phyloP scores from a whole-genome alignment of 2,888 invertebrate species.

The Nesidiocoris tenuis region DNA sequence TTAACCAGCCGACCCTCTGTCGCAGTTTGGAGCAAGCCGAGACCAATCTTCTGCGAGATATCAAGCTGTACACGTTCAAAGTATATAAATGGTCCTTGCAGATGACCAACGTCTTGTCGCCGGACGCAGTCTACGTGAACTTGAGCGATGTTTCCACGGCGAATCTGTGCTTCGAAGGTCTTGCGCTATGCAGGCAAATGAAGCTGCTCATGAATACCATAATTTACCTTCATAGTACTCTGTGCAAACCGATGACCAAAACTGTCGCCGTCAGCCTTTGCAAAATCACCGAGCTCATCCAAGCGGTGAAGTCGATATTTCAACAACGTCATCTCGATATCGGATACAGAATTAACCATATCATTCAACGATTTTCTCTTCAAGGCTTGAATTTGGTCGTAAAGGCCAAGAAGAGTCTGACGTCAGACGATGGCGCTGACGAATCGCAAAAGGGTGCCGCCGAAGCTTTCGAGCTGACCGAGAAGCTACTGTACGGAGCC shows the following conservation, averaged over 20 bases:
- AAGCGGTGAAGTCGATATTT: slow-evolving; percentile 71
- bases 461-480: slow-evolving; percentile 73
- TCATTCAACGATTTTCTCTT: slow-evolving; percentile 76
- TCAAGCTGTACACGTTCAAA: slow-evolving; percentile 25
- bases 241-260: slow-evolving; percentile 76
- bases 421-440: slow-evolving; percentile 62
- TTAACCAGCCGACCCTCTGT: slow-evolving; percentile 58
- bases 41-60: slow-evolving; percentile 61
- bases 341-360: slow-evolving; percentile 70
- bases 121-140: slow-evolving; percentile 57
- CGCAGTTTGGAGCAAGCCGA: slow-evolving; percentile 61
- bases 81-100: slow-evolving; percentile 63
- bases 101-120: slow-evolving; percentile 59
- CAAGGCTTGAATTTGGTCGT: slow-evolving; percentile 68
- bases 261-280: slow-evolving; percentile 72
- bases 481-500: slow-evolving; percentile 65
- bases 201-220: slow-evolving; percentile 62
- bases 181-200: slow-evolving; percentile 68
- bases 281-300: slow-evolving; percentile 76
- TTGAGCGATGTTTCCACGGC: slow-evolving; percentile 60
- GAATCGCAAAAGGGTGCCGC: slow-evolving; percentile 68
- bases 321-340: slow-evolving; percentile 68
- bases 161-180: slow-evolving; percentile 63
- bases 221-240: slow-evolving; percentile 68
- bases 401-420: slow-evolving; percentile 59